These are phyloP conservation scores for Mesorhabditis belari DNA, from an alignment of 2,888 invertebrate genomes.

Conservation along the genomic window DNA sequence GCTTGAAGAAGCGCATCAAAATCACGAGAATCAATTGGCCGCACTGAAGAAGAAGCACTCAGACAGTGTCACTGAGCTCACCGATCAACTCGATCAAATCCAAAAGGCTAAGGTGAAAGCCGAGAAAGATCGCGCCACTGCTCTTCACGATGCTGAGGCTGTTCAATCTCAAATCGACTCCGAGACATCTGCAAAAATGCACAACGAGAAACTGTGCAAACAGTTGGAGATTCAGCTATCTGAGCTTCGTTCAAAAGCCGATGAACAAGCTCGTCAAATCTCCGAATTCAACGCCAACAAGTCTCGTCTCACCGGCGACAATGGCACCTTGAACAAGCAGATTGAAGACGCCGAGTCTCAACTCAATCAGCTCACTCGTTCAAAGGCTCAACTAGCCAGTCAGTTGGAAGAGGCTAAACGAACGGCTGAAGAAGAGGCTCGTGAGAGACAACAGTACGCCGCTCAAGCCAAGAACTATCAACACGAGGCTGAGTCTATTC, in stretches of 20 bases:
- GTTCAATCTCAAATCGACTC: slow-evolving; percentile 91
- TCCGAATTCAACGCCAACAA: slow-evolving; percentile 75
- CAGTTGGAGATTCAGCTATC: slow-evolving; percentile 70
- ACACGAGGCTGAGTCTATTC: slow-evolving; percentile 94
- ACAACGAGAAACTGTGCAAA: slow-evolving; percentile 95
- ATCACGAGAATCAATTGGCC: slow-evolving; percentile 90
- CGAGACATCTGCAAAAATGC: slow-evolving; percentile 95
- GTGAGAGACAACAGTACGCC: slow-evolving; percentile 44
- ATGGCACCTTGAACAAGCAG: slow-evolving; percentile 88
- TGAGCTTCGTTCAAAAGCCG: slow-evolving; percentile 87
- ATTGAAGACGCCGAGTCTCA: slow-evolving; percentile 97
- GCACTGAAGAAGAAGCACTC: slow-evolving; percentile 99
- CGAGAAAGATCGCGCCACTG: slow-evolving; percentile 82
- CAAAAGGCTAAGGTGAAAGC: slow-evolving; percentile 98
- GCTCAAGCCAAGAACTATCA: slow-evolving; percentile 88
- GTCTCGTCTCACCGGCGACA: slow-evolving; percentile 93
- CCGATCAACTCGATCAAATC: slow-evolving; percentile 97
- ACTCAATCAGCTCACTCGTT: slow-evolving; percentile 67
- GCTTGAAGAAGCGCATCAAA: slow-evolving; percentile 90
- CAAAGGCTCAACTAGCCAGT: slow-evolving; percentile 79
- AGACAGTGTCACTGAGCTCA: slow-evolving; percentile 96
- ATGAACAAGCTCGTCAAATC: slow-evolving; percentile 89
- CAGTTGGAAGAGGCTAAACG: slow-evolving; percentile 97
- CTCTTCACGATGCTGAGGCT: slow-evolving; percentile 94
- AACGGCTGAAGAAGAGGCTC: slow-evolving; percentile 84